Base-by-base conservation (phyloP, 2,888 invertebrate species). In the Pocota personata region DNA sequence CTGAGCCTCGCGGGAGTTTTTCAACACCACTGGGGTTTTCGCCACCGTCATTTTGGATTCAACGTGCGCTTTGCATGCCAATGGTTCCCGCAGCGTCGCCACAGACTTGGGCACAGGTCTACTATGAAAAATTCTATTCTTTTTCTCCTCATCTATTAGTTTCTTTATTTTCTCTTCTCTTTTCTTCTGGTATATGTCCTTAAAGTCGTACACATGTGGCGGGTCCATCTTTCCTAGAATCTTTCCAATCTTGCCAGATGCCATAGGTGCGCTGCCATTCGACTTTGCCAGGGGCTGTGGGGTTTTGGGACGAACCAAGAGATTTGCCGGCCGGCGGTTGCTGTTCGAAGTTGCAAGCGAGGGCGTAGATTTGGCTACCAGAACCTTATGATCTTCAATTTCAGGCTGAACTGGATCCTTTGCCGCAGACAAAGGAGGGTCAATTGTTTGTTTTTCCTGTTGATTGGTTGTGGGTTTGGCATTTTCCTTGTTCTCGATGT, bases 81-180 rank as follows among this genome's bases (percentile, higher is more conserved):
- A 14, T 7, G 87, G 87, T 35, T 89, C 88, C 43, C 90, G 88
- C 5, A 87, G 21, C 0, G 10, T 32, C 14, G 78, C 75, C 6
- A 76, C 88, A 14, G 91, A 91, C 37, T 91, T 91, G 0, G 92
- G 92, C 16, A 88, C 90, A 3, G 92, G 92, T 0, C 90, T 89
- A 52, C 92, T 91, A 21, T 89, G 91, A 82, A 92, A 92, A 72
- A 90, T 79, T 0, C 92, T 89, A 48, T 89, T 89, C 72, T 91
- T 91, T 0, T 89, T 90, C 43, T 92, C 91, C 30, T 92, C 91
- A 24, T 91, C 89, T 4, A 87, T 60, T 4, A 89, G 88, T 6
- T 88, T 88, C 0, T 87, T 88, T 19, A 89, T 50, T 0, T 88
- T 88, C 27, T 87, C 88, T 32, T 90, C 88, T 0, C 89, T 89